Base-by-base conservation (phyloP, 2,797 vertebrate genomes). In the Hemitrygon akajei region DNA sequence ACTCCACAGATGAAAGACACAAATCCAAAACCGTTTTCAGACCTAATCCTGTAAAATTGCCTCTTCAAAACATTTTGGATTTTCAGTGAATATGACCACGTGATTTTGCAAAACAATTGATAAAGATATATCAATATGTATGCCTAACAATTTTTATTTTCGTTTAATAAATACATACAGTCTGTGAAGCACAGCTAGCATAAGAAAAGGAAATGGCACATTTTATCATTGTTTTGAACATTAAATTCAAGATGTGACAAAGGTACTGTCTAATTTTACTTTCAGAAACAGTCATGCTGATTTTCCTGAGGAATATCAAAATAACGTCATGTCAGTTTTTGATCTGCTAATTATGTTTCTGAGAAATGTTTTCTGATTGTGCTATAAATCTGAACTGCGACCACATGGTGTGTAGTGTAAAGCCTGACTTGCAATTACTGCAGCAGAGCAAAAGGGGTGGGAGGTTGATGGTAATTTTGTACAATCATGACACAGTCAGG, bases 161-260 rank as follows among this genome's bases (percentile, higher is more conserved):
- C 11, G 18, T 91, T 91, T 91, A 91, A 71, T 91, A 69, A 91
- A 71, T 91, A 69, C 69, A 40, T 69, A 69, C 22, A 91, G 91
- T 30, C 12, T 12, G 40, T 73, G 22, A 71, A 69, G 34, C 66
- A 40, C 1, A 22, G 10, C 89, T 25, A 71, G 34, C n/a, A n/a
- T 71, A 27, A 92, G 91, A 27, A 75, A 76, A 76, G 91, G 69
- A 93, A 93, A 56, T 91, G 63, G 34, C 34, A 40, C 7, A 91
- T 22, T 71, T 71, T 71, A 91, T 11, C 20, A 27, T 37, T 47
- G 56, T 12, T 37, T 66, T 25, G 34, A 27, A 91, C 69, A 37
- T 71, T 71, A 56, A 71, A 20, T n/a, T 16, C 47, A 7, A 27
- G 37, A 16, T 0, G 0, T 89, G 73, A 58, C 27, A 30, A 25